These are phyloP conservation scores for Andrena minutula DNA, from an alignment of 2,888 invertebrate genomes.

Conservation along the genomic window DNA sequence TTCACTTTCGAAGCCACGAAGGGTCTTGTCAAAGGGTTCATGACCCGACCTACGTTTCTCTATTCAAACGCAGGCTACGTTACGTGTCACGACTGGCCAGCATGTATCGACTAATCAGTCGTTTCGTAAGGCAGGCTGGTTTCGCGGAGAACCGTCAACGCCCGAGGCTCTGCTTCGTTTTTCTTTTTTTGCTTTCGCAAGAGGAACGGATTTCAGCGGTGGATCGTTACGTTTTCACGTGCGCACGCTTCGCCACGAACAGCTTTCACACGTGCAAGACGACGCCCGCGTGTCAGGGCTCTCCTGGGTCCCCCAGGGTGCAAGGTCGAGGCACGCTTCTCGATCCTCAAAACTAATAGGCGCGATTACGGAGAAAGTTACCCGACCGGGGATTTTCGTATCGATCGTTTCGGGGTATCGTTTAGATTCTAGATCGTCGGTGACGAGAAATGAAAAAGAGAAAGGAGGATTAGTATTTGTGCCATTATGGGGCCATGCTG, in stretches of 20 bases:
- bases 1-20: neutral
- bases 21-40: neutral
- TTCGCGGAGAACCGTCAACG: conserved; percentile 13
- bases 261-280: conserved; percentile 21
- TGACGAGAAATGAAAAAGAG: neutral
- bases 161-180: neutral
- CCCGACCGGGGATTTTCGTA: neutral
- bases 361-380: conserved; percentile 3
- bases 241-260: conserved; percentile 32
- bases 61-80: conserved; percentile 16
- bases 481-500: neutral
- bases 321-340: conserved; percentile 24
- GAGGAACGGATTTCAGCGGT: conserved; percentile 4
- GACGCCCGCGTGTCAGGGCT: neutral
- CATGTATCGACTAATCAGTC: conserved; percentile 43
- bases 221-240: conserved; percentile 44
- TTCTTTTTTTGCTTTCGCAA: neutral
- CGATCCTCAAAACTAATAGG: conserved; percentile 3
- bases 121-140: conserved; percentile 38
- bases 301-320: neutral
- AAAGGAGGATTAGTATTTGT: conserved; percentile 4
- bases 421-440: neutral
- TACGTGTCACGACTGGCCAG: conserved; percentile 34
- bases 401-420: neutral
- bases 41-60: neutral